Evolutionary conservation across 2,888 invertebrate species (phyloP), one percentile per base, ranked within the genome.

Genomic region (Trissoscelio sp.): DNA sequence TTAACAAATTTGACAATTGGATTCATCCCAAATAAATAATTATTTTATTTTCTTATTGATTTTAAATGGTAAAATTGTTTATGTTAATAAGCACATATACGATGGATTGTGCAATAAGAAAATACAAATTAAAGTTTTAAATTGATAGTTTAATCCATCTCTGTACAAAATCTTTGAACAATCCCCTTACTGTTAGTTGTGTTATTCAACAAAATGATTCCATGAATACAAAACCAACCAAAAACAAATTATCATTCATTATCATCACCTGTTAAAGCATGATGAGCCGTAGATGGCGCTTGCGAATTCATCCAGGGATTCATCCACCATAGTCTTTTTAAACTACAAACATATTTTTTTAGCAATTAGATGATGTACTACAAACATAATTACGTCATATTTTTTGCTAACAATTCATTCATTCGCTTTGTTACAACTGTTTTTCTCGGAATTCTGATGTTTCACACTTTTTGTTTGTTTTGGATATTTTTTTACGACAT

Each of bases 251-350:
- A 60, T 18, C 55, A 53, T 72, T 58, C n/a, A 53, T 60, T 22
- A 51, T 31, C n/a, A 46, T 57, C 12, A 62, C 62, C 18, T 28
- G 31, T 73, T 55, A 28, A 62, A 64, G 78, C 78, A 78, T 78
- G 78, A 69, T n/a, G 37, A 46, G 70, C 64, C 70, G 48, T 78
- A 78, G 70, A 64, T 78, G 78, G 70, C 57, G 70, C 78, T 78
- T 69, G 69, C 62, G n/a, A 58, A 53, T 64, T 73, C 44, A 58
- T 74, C 6, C 57, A 66, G 5, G 39, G 16, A 37, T 34, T 31
- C 57, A 74, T 62, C 11, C 48, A 57, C 18, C 12, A 46, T 74
- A 74, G 73, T 57, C 22, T 39, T 55, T 14, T 53, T n/a, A 20
- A 14, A 39, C 39, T 57, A 39, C 12, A 12, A 28, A 9, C 57